Evolutionary conservation across 2,113 vertebrate genomes (phyloP).

Genomic region (Trogon melanurus): DNA sequence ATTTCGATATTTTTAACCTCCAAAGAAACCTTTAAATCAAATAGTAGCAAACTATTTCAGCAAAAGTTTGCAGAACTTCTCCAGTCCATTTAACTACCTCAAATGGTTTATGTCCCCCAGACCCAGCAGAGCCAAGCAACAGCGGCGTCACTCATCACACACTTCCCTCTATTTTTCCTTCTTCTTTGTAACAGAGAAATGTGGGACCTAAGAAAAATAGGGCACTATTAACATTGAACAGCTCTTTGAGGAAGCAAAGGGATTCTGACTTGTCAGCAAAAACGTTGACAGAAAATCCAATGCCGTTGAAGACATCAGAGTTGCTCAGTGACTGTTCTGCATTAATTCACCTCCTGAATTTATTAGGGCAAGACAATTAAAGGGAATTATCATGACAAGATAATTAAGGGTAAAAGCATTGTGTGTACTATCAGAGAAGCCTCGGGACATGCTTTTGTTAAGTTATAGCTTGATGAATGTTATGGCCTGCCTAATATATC

Average conservation of each 20-base stretch:
- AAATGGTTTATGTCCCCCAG: not conserved
- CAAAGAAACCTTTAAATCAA: not conserved
- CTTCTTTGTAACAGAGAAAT: not conserved
- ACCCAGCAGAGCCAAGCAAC: not conserved
- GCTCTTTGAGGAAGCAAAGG: not conserved
- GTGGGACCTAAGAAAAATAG: accelerated
- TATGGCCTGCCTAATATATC: accelerated
- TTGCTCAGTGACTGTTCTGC: not conserved
- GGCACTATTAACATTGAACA: not conserved
- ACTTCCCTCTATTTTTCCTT: not conserved
- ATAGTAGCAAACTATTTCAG: not conserved
- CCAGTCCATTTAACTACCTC: not conserved
- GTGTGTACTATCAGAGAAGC: not conserved
- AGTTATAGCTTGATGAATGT: not conserved
- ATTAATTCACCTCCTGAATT: not conserved
- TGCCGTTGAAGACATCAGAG: not conserved
- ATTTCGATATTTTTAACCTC: not conserved
- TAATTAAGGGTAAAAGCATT: slow-evolving; percentile 1
- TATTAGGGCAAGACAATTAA: slow-evolving; percentile 14
- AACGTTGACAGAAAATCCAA: not conserved
- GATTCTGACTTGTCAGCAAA: slow-evolving; percentile 4
- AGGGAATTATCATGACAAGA: slow-evolving; percentile 33
- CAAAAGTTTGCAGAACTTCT: not conserved
- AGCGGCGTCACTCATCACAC: not conserved
- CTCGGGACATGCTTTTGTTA: not conserved